phyloP scores from a whole-genome alignment of 1,140 invertebrate species.

The Fopius arisanus region DNA sequence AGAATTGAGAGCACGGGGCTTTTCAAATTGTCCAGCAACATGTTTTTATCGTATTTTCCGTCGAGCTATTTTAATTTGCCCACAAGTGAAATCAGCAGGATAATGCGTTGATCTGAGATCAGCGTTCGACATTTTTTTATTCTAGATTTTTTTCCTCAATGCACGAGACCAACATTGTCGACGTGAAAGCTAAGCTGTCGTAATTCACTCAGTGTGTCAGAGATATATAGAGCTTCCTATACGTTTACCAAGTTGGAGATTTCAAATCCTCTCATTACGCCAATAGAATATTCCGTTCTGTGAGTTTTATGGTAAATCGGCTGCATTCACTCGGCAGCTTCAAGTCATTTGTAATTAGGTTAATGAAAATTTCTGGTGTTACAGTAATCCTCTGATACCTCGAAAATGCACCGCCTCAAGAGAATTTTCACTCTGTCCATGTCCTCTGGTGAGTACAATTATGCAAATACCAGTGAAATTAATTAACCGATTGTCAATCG shows the following conservation, averaged over 20 bases:
- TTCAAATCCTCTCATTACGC: background rate
- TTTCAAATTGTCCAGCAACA: background rate
- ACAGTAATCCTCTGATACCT: background rate
- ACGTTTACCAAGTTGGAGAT: background rate
- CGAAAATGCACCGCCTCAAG: background rate
- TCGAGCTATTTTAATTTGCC: slow-evolving; percentile 1
- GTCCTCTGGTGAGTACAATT: background rate
- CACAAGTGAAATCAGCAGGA: slow-evolving; percentile 8
- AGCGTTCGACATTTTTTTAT: background rate
- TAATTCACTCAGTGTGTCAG: slow-evolving; percentile 12
- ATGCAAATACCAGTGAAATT: background rate
- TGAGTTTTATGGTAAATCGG: too few relatives aligned
- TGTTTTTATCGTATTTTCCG: background rate
- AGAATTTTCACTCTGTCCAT: background rate
- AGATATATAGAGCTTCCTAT: slow-evolving; percentile 5
- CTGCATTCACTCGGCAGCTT: background rate
- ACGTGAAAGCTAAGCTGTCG: slow-evolving; percentile 23
- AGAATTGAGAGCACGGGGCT: too few relatives aligned
- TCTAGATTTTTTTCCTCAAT: background rate
- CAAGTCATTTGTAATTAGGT: background rate
- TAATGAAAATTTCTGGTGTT: background rate
- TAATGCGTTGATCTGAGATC: slow-evolving; percentile 1
- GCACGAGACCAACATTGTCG: slow-evolving; percentile 22
- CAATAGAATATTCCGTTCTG: background rate
- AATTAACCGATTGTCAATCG: background rate